Base-by-base conservation (phyloP, 37 sponge, comb jelly and placozoan genomes). In the Diacarnus erythraeanus region DNA sequence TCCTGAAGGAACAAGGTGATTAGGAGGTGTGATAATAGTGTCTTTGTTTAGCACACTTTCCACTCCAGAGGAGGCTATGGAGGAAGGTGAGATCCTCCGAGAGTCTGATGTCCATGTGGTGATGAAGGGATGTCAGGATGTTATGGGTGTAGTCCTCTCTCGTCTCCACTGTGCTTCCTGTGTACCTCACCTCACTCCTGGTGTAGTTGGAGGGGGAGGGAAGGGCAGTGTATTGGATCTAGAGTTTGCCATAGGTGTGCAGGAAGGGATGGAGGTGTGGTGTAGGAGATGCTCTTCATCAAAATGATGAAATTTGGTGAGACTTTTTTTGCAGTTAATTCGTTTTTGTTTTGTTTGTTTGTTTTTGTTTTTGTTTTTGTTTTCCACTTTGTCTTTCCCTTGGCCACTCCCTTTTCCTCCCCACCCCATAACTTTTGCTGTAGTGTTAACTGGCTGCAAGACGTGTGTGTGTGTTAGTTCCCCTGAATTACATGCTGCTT, bases 41-140 rank as follows among this genome's bases (percentile, higher is more conserved):
- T 63, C 64, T 15, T 8, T 5, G 37, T n/a, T 20, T 72, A n/a
- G 12, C 72, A 17, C 25, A 42, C 4, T 8, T 34, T 37, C 69
- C 38, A 12, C 59, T 58, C 25, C n/a, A 73, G 82, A 82, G 65
- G 82, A 82, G 65, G 42, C 43, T 2, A 64, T 82, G 4, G 82
- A 82, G 74, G 74, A 82, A 64, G 82, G 74, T 36, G 82, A 72
- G 64, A 64, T 82, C 12, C 70, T 76, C 25, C 1, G 37, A 3
- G 69, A 56, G 60, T 79, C 79, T 6, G 23, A 37, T 0, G 69
- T 44, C 25, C 33, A 68, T 18, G 23, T 35, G 30, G 79, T 79
- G 1, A 41, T 68, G 1, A 43, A 41, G 38, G 69, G 67, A 3
- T 65, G 44, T 42, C 29, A 56, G 29, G 0, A 35, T n/a, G 51